These are phyloP conservation scores for Ischnus inquisitorius DNA, from an alignment of 2,888 invertebrate species.

Conservation along the genomic window DNA sequence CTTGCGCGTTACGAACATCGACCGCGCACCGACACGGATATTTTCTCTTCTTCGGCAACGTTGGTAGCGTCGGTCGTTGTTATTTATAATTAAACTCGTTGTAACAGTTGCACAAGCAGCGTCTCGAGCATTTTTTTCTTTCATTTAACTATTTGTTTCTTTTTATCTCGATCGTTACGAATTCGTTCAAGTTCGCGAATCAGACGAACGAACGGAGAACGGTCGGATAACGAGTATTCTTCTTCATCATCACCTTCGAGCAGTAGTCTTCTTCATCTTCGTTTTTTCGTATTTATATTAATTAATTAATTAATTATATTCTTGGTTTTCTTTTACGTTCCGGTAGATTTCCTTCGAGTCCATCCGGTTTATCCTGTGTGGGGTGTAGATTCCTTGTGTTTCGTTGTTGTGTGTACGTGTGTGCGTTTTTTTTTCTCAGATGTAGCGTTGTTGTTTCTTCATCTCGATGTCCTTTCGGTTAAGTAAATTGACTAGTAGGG, in stretches of 20 bases:
- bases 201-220: conserved; percentile 60
- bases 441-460: conserved; percentile 1
- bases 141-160: not conserved
- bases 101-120: conserved; percentile 29
- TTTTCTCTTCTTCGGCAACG: conserved; percentile 15
- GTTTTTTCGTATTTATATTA: conserved; percentile 56
- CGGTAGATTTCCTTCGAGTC: conserved; percentile 64
- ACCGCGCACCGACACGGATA: not conserved
- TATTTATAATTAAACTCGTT: conserved; percentile 34
- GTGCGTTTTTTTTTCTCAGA: conserved; percentile 10
- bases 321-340: conserved; percentile 34
- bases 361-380: conserved; percentile 63
- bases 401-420: conserved; percentile 66
- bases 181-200: conserved; percentile 13
- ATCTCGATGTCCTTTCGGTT: conserved; percentile 4
- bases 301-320: conserved; percentile 56
- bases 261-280: conserved; percentile 24
- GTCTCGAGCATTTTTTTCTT: conserved; percentile 3
- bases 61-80: conserved; percentile 5
- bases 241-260: conserved; percentile 62
- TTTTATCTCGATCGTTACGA: conserved; percentile 3
- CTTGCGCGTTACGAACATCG: not conserved
- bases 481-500: conserved; percentile 87
- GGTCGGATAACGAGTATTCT: conserved; percentile 64
- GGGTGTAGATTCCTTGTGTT: conserved; percentile 32